These are phyloP conservation scores for Dryadula phaetusa DNA, from an alignment of 2,888 invertebrate genomes.

Conservation along the genomic window DNA sequence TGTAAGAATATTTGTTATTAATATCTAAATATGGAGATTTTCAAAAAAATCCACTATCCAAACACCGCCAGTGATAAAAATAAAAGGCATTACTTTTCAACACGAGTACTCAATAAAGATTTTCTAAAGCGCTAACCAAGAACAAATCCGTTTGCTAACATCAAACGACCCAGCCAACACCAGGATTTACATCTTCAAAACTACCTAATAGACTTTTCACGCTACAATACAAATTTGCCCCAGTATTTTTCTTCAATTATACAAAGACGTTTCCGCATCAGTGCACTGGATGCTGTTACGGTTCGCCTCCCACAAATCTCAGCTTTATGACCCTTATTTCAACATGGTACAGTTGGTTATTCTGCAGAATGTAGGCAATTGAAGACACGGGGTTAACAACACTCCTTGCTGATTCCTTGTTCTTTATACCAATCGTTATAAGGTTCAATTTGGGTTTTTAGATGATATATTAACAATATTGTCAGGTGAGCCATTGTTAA, in stretches of 20 bases:
- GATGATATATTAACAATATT: background rate
- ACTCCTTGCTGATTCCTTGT: constrained; percentile 10
- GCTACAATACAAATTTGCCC: constrained; percentile 25
- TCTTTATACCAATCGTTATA: background rate
- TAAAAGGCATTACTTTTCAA: background rate
- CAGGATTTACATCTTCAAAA: constrained; percentile 11
- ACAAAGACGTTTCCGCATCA: constrained; percentile 46
- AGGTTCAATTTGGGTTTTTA: constrained; percentile 13
- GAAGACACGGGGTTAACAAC: constrained; percentile 41
- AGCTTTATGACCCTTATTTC: constrained; percentile 34
- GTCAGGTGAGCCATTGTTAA: constrained; percentile 43
- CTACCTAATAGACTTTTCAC: constrained; percentile 8
- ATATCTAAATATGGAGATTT: too few relatives aligned
- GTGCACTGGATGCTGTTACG: constrained; percentile 42
- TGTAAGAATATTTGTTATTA: too few relatives aligned
- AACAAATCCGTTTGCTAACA: background rate
- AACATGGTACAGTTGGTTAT: constrained; percentile 35
- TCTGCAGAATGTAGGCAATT: constrained; percentile 31
- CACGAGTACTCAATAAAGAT: background rate
- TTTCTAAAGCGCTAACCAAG: background rate
- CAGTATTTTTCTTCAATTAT: constrained; percentile 46
- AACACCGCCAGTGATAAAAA: background rate
- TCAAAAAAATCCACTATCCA: too few relatives aligned
- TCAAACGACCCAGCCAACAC: constrained; percentile 11
- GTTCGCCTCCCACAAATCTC: constrained; percentile 29